phyloP scores from a whole-genome alignment of 2,888 invertebrate genomes.

The Idaea aversata region DNA sequence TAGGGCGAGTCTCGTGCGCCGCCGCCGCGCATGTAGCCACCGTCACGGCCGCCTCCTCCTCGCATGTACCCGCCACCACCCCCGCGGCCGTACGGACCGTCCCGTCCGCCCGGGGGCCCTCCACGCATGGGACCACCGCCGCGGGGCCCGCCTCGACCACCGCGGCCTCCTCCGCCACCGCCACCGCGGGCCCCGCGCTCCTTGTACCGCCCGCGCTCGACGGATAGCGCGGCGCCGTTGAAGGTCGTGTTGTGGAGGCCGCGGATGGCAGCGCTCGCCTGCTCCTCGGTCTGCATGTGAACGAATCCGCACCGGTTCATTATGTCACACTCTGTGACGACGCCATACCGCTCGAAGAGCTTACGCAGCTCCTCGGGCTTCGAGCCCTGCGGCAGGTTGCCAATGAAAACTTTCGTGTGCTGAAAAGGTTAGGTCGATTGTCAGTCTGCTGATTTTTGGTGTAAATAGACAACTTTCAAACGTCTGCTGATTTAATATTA shows the following conservation, averaged over 20 bases:
- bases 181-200: conserved; percentile 82
- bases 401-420: conserved; percentile 95
- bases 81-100: conserved; percentile 59
- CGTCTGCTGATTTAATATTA: conserved; percentile 15
- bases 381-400: conserved; percentile 92
- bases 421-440: conserved; percentile 50
- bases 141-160: conserved; percentile 58
- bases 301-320: conserved; percentile 97
- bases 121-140: conserved; percentile 51
- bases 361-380: conserved; percentile 90
- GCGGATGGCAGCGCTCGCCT: conserved; percentile 90
- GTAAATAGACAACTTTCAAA: not conserved
- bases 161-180: conserved; percentile 66
- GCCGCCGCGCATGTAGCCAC: conserved; percentile 49
- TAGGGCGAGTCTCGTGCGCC: conserved; percentile 53
- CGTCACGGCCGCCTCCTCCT: conserved; percentile 52
- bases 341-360: conserved; percentile 92
- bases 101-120: conserved; percentile 47
- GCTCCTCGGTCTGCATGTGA: conserved; percentile 91
- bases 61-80: conserved; percentile 55
- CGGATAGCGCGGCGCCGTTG: conserved; percentile 91
- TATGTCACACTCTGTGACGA: conserved; percentile 95
- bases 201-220: conserved; percentile 90
- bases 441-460: not conserved
- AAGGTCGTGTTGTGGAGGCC: conserved; percentile 90